These are phyloP conservation scores for Apistogramma diplotaenia DNA, from an alignment of 2,113 vertebrate species.

Conservation along the genomic window DNA sequence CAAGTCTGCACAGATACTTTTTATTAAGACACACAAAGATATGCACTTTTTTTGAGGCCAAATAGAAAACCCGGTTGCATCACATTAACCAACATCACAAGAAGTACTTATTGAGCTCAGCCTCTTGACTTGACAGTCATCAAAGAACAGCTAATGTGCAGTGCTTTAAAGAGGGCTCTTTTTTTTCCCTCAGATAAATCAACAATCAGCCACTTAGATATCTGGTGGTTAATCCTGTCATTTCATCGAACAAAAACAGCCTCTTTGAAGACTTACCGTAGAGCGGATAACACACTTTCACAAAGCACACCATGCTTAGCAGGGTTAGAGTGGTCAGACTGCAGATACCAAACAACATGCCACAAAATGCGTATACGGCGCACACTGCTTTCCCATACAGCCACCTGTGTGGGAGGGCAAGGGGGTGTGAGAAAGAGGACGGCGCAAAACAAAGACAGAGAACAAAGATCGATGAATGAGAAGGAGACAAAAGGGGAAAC, in stretches of 20 bases:
- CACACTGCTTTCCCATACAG: constrained; percentile 76
- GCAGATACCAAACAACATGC: constrained; percentile 80
- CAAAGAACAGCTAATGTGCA: constrained; percentile 49
- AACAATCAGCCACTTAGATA: constrained; percentile 37
- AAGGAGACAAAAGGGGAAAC: not conserved
- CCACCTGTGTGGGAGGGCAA: constrained; percentile 69
- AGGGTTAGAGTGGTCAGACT: constrained; percentile 80
- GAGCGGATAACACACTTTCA: constrained; percentile 80
- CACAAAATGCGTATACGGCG: constrained; percentile 80
- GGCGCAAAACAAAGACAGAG: not conserved
- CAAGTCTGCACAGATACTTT: not conserved
- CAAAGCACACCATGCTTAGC: constrained; percentile 79
- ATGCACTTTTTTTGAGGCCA: not conserved
- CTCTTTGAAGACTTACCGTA: constrained; percentile 73
- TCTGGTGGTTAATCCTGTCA: constrained; percentile 13
- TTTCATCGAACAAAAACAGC: constrained; percentile 1
- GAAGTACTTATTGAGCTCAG: constrained; percentile 29
- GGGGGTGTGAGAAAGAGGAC: not conserved
- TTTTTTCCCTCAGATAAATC: constrained; percentile 39
- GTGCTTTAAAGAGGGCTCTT: not conserved
- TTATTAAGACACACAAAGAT: not conserved
- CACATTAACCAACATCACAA: constrained; percentile 47
- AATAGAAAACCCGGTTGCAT: constrained; percentile 1
- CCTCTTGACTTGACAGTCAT: constrained; percentile 26
- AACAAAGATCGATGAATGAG: constrained; percentile 23